Conservation (phyloP, 2,113 vertebrate species). For the Polypterus senegalus region DNA sequence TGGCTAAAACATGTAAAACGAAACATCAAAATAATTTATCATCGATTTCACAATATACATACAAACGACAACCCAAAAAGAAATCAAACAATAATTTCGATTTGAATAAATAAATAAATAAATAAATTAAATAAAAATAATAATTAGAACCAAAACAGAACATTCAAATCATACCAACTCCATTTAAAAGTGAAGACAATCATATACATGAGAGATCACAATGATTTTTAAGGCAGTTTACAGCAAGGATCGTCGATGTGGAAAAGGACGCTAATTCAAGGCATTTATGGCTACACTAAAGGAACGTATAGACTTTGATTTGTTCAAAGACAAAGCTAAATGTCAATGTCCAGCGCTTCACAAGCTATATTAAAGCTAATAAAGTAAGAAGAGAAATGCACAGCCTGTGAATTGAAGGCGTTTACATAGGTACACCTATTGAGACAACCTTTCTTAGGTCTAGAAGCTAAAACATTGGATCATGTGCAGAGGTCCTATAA, state of each 20-base stretch:
- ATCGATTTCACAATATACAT: conserved; percentile 36
- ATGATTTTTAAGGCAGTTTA: conserved; percentile 87
- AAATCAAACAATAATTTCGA: conserved; percentile 77
- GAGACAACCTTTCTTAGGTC: conserved; percentile 67
- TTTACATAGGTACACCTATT: conserved; percentile 47
- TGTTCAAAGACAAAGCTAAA: conserved; percentile 55
- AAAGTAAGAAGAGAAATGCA: conserved; percentile 49
- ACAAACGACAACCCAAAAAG: too few species aligned
- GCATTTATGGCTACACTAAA: conserved; percentile 93
- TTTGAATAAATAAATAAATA: conserved; percentile 97
- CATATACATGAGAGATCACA: conserved; percentile 38
- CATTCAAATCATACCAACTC: conserved; percentile 61
- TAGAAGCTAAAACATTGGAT: conserved; percentile 63
- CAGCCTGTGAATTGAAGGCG: conserved; percentile 69
- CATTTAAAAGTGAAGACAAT: conserved; percentile 54
- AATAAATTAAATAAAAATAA: conserved; percentile 70
- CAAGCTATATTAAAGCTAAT: conserved; percentile 85
- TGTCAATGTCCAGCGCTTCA: conserved; percentile 69
- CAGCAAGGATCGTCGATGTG: conserved; percentile 68
- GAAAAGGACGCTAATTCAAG: conserved; percentile 72
- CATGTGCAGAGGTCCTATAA: conserved; percentile 58
- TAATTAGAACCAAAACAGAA: conserved; percentile 79
- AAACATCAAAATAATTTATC: conserved; percentile 65
- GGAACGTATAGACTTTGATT: conserved; percentile 60
- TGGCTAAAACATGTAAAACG: conserved; percentile 76